phyloP scores from a whole-genome alignment of 2,888 invertebrate species.

The Limnephilus auricula region DNA sequence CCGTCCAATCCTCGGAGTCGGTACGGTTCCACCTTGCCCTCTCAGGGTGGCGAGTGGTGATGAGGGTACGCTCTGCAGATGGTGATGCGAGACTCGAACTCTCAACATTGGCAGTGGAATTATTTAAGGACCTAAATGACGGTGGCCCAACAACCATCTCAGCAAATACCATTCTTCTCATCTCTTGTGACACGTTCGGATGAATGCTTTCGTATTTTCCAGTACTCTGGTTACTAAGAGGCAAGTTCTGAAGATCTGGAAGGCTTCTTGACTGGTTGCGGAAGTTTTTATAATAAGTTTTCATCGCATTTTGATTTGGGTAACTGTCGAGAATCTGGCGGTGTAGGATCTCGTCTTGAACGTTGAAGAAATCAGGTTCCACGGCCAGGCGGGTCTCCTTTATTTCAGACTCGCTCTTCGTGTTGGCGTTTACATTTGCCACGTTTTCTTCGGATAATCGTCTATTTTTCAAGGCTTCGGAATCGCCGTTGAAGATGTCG shows the following conservation, averaged over 20 bases:
- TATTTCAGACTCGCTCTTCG: too few relatives aligned
- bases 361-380: background rate
- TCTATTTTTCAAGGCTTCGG: too few relatives aligned
- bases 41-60: too few relatives aligned
- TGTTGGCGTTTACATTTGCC: too few relatives aligned
- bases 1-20: too few relatives aligned
- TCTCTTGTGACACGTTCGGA: too few relatives aligned
- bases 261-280: background rate
- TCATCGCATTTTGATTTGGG: background rate
- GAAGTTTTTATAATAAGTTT: background rate
- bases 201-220: too few relatives aligned
- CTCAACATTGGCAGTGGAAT: background rate
- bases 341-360: background rate
- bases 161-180: background rate
- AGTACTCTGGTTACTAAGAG: background rate
- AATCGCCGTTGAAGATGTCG: too few relatives aligned
- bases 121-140: background rate
- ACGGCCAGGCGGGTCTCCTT: too few relatives aligned
- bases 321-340: background rate
- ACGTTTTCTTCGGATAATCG: too few relatives aligned
- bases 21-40: too few relatives aligned
- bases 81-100: background rate
- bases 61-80: too few relatives aligned
- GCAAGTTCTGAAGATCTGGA: background rate
- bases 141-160: background rate